Base-by-base conservation (phyloP, 2,888 invertebrate species). In the Esperia sulphurella region DNA sequence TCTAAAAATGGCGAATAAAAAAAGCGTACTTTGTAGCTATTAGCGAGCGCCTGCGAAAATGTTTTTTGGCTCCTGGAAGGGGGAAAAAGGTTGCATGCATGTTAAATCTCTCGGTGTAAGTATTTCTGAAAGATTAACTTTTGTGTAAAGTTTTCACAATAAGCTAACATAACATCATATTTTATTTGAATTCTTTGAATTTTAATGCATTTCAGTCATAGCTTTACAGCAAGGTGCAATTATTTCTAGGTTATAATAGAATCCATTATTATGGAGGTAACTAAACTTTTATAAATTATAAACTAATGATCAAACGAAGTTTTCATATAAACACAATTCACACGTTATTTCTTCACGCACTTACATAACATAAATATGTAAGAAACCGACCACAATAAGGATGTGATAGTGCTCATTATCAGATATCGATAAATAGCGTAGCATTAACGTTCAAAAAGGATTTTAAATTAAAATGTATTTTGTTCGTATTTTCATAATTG, bases 401-500 rank as follows among this genome's bases (percentile, higher is more conserved):
- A 74, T 75, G 80, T 68, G 71, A 63, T 57, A 53, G 50, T 46
- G 33, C 41, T 54, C 43, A 55, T 58, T 72, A 75, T 72, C 75
- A 13, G 14, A 12, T 51, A 75, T 77, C 79, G 78, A 79, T 77
- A 75, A 75, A 76, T 57, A 54, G 61, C 43, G 8, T 12, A 9
- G 43, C 37, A 10, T 37, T 28, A 28, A 29, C 13, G 45, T 21
- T 21, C 21, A 14, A 39, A 29, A 35, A 43, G 40, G 31, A 41
- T 52, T 54, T 48, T 45, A 60, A 69, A 71, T 75, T 72, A 67
- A 79, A 84, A 85, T 83, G 83, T 86, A 88, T 88, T 88, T 89
- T 86, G 87, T 85, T 84, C 79, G 83, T 86, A 88, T 88, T 89
- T 88, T 88, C 87, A 87, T 88, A 88, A 88, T 88, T 89, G 87